These are phyloP conservation scores for Cacoxenus indagator DNA, from an alignment of 2,888 invertebrate species.

Conservation along the genomic window DNA sequence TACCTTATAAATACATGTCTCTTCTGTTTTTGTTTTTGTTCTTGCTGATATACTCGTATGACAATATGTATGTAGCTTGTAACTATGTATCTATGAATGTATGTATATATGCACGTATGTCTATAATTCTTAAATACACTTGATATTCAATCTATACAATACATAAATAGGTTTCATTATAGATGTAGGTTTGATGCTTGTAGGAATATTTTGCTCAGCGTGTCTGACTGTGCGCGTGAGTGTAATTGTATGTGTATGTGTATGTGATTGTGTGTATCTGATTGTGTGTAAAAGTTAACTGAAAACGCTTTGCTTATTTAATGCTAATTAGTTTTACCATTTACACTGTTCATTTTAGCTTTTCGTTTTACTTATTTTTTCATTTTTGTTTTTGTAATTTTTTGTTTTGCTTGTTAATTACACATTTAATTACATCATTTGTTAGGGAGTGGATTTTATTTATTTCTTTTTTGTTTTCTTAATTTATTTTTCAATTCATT, in stretches of 20 bases:
- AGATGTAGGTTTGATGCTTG: not conserved
- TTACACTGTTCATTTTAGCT: not conserved
- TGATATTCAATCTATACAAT: not conserved
- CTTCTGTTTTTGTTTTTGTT: conserved; percentile 31
- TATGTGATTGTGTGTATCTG: conserved; percentile 6
- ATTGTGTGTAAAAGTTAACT: not conserved
- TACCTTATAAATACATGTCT: conserved; percentile 60
- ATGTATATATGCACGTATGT: conserved; percentile 25
- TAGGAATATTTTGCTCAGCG: not conserved
- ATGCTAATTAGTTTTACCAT: conserved; percentile 11
- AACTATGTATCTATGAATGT: conserved; percentile 24
- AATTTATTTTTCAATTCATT: not conserved
- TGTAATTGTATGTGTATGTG: not conserved
- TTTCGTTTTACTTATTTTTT: conserved; percentile 1
- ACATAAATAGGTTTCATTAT: not conserved
- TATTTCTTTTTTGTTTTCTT: not conserved
- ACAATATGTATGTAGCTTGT: conserved; percentile 36
- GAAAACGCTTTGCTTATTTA: not conserved
- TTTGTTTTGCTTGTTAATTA: conserved; percentile 12
- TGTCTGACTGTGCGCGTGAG: not conserved
- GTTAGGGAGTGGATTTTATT: not conserved
- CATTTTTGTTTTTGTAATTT: not conserved
- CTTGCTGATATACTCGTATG: conserved; percentile 46
- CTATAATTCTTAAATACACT: not conserved
- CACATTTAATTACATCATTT: conserved; percentile 21